Percentiles rank a stretch among this genome's conserved stretches.
phyloP scores from a whole-genome alignment of 2,888 invertebrate genomes.

The Chymomyza fuscimana region DNA sequence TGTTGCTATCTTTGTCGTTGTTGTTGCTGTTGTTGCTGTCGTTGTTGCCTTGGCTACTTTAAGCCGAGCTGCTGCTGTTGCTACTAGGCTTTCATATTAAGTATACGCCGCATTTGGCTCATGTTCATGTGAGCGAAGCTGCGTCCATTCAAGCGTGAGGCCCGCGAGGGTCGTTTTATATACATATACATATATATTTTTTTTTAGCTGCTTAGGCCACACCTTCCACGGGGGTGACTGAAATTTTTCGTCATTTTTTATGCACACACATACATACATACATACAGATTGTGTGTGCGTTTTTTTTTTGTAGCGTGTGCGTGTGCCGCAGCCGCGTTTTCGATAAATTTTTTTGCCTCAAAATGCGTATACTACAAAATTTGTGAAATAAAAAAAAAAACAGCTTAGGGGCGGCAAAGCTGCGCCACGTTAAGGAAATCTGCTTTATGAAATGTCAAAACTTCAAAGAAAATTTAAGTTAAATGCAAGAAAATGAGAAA shows the following conservation, averaged over 20 bases:
- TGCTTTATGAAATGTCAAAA: constrained; percentile 76
- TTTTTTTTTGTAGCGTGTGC: constrained; percentile 39
- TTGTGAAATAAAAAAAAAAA: constrained; percentile 16
- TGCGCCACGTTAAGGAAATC: constrained; percentile 54
- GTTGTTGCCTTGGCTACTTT: constrained; percentile 55
- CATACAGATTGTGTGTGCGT: no score
- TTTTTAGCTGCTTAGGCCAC: constrained; percentile 64
- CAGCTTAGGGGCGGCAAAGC: constrained; percentile 13
- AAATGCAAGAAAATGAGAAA: constrained; percentile 75
- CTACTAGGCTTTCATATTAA: constrained; percentile 45
- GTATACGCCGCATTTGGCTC: constrained; percentile 56
- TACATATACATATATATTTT: constrained; percentile 16
- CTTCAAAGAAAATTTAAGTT: constrained; percentile 74
- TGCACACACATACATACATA: constrained; percentile 3
- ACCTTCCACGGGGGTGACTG: constrained; percentile 77
- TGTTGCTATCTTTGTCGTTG: constrained; percentile 35
- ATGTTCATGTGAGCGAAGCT: constrained; percentile 30
- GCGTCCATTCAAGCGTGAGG: not conserved
- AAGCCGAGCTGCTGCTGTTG: constrained; percentile 37
- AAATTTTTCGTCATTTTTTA: constrained; percentile 40
- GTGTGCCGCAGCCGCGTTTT: constrained; percentile 53
- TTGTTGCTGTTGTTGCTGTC: constrained; percentile 20
- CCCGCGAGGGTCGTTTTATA: constrained; percentile 60
- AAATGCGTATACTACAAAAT: constrained; percentile 24
- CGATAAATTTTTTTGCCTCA: constrained; percentile 36